phyloP scores from a whole-genome alignment of 37 sponge, comb jelly and placozoan genomes.

The Diacarnus erythraeanus region DNA sequence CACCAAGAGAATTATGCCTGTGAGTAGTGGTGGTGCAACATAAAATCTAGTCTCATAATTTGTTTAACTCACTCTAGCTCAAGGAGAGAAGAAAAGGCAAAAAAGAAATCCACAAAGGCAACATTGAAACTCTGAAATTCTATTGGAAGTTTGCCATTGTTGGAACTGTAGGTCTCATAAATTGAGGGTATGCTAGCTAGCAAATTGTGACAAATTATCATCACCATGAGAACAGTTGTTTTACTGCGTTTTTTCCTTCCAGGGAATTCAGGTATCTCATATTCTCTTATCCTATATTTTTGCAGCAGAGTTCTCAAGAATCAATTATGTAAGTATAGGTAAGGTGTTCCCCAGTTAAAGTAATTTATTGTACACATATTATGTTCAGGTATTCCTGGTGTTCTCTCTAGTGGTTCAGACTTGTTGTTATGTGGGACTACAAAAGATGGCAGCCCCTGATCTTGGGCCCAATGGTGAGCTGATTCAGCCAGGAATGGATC shows the following conservation, averaged over 20 bases:
- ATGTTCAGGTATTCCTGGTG: conserved; percentile 43
- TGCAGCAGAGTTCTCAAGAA: background rate
- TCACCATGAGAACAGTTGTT: background rate
- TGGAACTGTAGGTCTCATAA: conserved; percentile 44
- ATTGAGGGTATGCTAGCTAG: background rate
- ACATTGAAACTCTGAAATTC: conserved; percentile 49
- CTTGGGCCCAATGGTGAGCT: conserved; percentile 42
- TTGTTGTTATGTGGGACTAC: conserved; percentile 10
- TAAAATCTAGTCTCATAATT: background rate
- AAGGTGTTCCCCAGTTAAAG: too few species aligned
- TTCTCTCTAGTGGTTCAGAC: conserved; percentile 19
- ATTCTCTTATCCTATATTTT: conserved; percentile 10
- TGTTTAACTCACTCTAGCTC: conserved; percentile 28
- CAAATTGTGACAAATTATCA: background rate
- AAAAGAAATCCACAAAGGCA: conserved; percentile 76
- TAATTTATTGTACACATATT: too few species aligned
- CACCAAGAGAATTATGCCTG: conserved; percentile 21
- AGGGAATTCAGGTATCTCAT: conserved; percentile 45
- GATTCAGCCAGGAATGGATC: conserved; percentile 60
- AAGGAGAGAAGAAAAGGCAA: conserved; percentile 78
- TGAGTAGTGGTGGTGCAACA: background rate
- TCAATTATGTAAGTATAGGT: conserved; percentile 1
- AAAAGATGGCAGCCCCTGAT: conserved; percentile 16
- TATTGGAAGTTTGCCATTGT: conserved; percentile 49
- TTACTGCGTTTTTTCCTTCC: background rate